Conservation (phyloP, 2,797 vertebrate genomes). For the Philypnodon macrostomus region DNA sequence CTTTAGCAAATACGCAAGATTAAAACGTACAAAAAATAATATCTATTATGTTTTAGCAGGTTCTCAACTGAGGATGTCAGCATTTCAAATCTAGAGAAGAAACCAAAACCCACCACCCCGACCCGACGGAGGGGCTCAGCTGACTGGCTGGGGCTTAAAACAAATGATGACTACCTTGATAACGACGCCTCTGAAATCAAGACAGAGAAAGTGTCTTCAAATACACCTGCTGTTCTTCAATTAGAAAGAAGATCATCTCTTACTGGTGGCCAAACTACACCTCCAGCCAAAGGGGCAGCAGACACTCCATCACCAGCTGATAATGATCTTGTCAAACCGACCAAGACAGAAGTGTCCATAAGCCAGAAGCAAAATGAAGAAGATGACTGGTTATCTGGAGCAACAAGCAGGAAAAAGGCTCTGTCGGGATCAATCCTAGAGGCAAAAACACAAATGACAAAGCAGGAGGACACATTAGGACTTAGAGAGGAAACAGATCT, state of each 20-base stretch:
- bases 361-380: constrained; percentile 41
- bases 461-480: constrained; percentile 31
- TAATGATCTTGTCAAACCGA: constrained; percentile 18
- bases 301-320: constrained; percentile 18
- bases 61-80: constrained; percentile 80
- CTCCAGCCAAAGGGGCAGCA: constrained; percentile 29
- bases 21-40: too few species aligned
- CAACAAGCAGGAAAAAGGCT: constrained; percentile 78
- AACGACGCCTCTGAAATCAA: constrained; percentile 28
- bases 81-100: constrained; percentile 64
- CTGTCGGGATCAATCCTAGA: constrained; percentile 33
- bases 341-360: constrained; percentile 32
- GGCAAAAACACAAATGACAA: constrained; percentile 53
- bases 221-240: constrained; percentile 37
- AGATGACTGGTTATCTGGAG: constrained; percentile 80
- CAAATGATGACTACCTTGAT: constrained; percentile 56
- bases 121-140: constrained; percentile 57
- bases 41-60: constrained; percentile 55
- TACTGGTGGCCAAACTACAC: constrained; percentile 20
- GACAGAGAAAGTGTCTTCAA: constrained; percentile 17
- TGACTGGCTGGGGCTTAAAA: constrained; percentile 85
- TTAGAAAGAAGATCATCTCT: constrained; percentile 24
- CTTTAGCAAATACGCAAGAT: too few species aligned
- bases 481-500: constrained; percentile 29
- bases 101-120: constrained; percentile 57